These are phyloP conservation scores for Leucophenga montana DNA, from an alignment of 2,888 invertebrate species.

Conservation along the genomic window DNA sequence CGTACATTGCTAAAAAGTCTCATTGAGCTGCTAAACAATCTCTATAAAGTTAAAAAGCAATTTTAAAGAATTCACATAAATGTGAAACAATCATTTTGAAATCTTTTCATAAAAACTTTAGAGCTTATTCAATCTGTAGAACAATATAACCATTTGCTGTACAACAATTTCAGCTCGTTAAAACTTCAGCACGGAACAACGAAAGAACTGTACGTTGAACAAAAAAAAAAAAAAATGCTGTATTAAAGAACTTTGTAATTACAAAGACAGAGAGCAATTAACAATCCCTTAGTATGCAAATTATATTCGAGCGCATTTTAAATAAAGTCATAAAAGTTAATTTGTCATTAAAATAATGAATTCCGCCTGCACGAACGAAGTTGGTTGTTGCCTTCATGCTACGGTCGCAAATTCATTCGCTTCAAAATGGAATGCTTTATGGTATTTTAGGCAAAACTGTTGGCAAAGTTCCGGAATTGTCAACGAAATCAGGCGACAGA, in stretches of 20 bases:
- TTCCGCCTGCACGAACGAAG: constrained; percentile 31
- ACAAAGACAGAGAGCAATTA: constrained; percentile 40
- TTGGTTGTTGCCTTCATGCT: not conserved
- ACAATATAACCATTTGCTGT: not conserved
- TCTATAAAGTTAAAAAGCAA: too few species aligned
- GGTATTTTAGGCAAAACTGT: constrained; percentile 1
- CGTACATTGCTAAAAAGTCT: too few species aligned
- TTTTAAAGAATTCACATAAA: too few species aligned
- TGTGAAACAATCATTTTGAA: too few species aligned
- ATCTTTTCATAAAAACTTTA: constrained; percentile 1
- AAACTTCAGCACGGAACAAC: too few species aligned
- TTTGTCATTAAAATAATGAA: constrained; percentile 56
- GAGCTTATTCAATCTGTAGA: constrained; percentile 25
- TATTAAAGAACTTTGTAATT: constrained; percentile 17
- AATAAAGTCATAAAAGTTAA: constrained; percentile 54
- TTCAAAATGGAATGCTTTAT: not conserved
- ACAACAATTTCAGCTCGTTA: not conserved
- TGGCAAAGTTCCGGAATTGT: not conserved
- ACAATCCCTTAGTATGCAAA: constrained; percentile 48
- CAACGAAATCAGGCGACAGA: constrained; percentile 11
- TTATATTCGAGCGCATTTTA: constrained; percentile 41
- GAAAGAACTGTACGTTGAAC: not conserved
- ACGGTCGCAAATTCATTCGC: constrained; percentile 40
- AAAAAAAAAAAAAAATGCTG: not conserved
- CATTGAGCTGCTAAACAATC: too few species aligned